Base-by-base conservation (phyloP, 2,113 vertebrate species). In the Nannobrachium achirus region DNA sequence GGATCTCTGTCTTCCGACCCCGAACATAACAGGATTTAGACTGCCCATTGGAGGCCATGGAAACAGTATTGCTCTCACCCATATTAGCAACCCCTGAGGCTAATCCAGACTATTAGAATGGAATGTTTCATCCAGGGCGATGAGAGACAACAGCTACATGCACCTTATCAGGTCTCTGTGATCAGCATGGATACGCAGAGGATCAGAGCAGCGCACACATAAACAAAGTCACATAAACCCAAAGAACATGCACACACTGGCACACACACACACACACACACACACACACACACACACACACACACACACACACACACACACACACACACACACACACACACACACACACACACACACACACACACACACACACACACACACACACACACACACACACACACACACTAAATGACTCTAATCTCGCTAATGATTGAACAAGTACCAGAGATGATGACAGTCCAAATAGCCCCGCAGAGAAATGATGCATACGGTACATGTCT, bases 91-190 rank as follows among this genome's bases (percentile, higher is more conserved):
- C 70, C 76, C 51, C 64, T 61, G 71, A 76, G 77, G 50, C 72
- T 83, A 66, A 83, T 86, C 87, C 79, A 53, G 82, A 94, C 90
- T 90, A 94, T 95, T 94, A 94, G 67, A 72, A 72, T 93, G 94
- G 94, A 96, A 95, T 95, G 94, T 95, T 93, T 95, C 91, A 94
- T 95, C 92, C 93, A 62, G 88, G 87, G 94, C 63, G 92, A 92
- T 93, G 95, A 96, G 75, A 85, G 94, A 94, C 88, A 90, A 92
- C 87, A 89, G 91, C 92, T 92, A 91, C 89, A 87, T 69, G 86
- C 84, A 79, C 89, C 93, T 92, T 95, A 94, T 94, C 93, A 92
- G 91, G 91, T 89, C 89, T 93, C 90, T 87, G 78, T 86, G 69
- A 90, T 93, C 92, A 89, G 86, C 81, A 85, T 75, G 72, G 79